These are phyloP conservation scores for Alviniconcha marisindica DNA, from an alignment of 1,140 invertebrate species.

Conservation along the genomic window DNA sequence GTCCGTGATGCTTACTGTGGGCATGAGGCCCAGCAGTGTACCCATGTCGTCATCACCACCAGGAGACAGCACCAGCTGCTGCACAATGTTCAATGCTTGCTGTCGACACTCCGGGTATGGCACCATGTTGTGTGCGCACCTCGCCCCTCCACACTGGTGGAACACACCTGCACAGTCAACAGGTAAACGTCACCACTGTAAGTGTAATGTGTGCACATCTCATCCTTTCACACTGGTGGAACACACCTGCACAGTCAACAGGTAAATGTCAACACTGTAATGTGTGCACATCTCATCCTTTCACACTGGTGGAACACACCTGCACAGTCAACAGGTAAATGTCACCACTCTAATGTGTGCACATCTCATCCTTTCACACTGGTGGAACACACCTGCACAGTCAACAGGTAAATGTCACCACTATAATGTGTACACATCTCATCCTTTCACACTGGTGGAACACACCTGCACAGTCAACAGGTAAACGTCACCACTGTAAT, in stretches of 20 bases:
- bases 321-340: slow-evolving; percentile 41
- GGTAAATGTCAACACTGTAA: too few relatives aligned
- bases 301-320: slow-evolving; percentile 93
- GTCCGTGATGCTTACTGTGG: slow-evolving; percentile 87
- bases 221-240: too few relatives aligned
- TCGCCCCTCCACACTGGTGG: slow-evolving; percentile 92
- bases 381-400: too few relatives aligned
- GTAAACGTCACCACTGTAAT: not conserved
- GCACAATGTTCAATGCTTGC: slow-evolving; percentile 84
- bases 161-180: slow-evolving; percentile 81
- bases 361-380: too few relatives aligned
- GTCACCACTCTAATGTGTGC: too few relatives aligned
- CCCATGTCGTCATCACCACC: slow-evolving; percentile 98
- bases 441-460: slow-evolving; percentile 95
- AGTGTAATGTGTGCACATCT: not conserved
- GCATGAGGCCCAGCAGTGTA: slow-evolving; percentile 92
- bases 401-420: too few relatives aligned
- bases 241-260: too few relatives aligned
- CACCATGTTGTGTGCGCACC: slow-evolving; percentile 93
- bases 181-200: not conserved
- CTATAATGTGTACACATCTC: slow-evolving; percentile 92
- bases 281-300: slow-evolving; percentile 92
- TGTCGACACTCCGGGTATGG: slow-evolving; percentile 89
- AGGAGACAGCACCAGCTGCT: slow-evolving; percentile 91
- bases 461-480: slow-evolving; percentile 77